These are phyloP conservation scores for Columba janthina DNA, from an alignment of 2,113 vertebrate genomes.

Conservation along the genomic window DNA sequence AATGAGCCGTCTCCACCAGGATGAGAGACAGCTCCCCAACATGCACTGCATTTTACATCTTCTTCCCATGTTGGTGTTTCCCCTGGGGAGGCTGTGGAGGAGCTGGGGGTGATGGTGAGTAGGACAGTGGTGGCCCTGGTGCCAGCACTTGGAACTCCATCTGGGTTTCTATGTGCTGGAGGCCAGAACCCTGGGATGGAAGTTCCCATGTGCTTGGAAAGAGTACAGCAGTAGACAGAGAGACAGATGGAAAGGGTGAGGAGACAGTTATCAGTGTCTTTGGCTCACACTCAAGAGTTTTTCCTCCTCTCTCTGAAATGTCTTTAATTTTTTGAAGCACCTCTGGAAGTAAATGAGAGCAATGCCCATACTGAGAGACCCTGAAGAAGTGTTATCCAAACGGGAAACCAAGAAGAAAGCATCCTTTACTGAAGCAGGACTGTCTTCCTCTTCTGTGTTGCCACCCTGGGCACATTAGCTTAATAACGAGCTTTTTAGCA, in stretches of 20 bases:
- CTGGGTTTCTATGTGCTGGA: fast-evolving
- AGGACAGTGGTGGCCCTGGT: not conserved
- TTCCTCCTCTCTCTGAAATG: not conserved
- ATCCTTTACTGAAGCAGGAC: not conserved
- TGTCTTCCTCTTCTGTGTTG: slow-evolving; percentile 4
- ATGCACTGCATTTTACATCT: fast-evolving
- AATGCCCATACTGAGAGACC: not conserved
- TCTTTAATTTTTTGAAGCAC: not conserved
- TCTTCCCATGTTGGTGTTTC: not conserved
- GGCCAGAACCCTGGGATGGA: not conserved
- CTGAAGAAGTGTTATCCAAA: not conserved
- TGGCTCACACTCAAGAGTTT: slow-evolving; percentile 7
- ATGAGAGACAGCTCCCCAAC: not conserved
- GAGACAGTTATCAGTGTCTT: slow-evolving; percentile 22
- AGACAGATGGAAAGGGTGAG: slow-evolving; percentile 48
- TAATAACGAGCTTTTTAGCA: slow-evolving; percentile 67
- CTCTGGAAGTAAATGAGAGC: not conserved
- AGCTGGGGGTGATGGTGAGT: not conserved
- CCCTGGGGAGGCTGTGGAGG: not conserved
- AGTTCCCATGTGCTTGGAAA: not conserved
- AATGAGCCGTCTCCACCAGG: fast-evolving
- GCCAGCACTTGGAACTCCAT: not conserved
- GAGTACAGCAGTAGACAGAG: not conserved
- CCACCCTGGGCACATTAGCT: slow-evolving; percentile 46
- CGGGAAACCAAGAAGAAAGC: not conserved